Evolutionary conservation across 2,888 invertebrate genomes (phyloP).

Genomic region (Agriopis aurantiaria): DNA sequence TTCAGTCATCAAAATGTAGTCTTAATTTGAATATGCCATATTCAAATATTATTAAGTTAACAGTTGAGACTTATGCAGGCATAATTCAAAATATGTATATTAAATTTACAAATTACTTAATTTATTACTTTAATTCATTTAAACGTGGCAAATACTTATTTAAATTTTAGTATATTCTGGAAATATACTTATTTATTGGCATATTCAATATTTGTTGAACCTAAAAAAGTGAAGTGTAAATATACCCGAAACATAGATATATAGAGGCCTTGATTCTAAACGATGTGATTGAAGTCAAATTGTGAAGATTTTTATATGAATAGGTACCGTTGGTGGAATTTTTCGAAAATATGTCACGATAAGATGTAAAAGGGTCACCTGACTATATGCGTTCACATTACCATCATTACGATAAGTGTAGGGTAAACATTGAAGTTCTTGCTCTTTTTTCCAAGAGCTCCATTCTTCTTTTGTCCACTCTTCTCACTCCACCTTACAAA

Average conservation of each 20-base stretch:
- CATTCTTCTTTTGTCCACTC: conserved; percentile 6
- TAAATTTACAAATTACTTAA: conserved; percentile 6
- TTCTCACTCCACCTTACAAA: not conserved
- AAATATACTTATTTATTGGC: conserved; percentile 17
- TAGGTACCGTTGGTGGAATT: conserved; percentile 3
- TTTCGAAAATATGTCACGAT: conserved; percentile 23
- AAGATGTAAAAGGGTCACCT: not conserved
- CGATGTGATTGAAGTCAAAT: conserved; percentile 38
- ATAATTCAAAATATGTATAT: conserved; percentile 10
- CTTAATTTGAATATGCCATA: conserved; percentile 12
- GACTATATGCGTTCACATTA: not conserved
- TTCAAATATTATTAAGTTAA: conserved; percentile 5
- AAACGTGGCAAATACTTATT: conserved; percentile 6
- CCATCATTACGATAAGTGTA: not conserved
- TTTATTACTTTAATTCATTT: conserved; percentile 1
- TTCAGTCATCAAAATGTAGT: conserved; percentile 14
- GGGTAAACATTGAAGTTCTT: conserved; percentile 2
- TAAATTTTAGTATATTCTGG: conserved; percentile 7
- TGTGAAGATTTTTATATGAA: conserved; percentile 17
- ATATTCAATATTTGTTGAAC: conserved; percentile 3
- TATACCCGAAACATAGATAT: conserved; percentile 45
- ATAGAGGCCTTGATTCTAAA: conserved; percentile 50
- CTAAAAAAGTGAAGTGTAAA: conserved; percentile 48
- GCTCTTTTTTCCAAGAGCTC: conserved; percentile 11
- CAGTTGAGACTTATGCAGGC: conserved; percentile 15